A percentile compares a stretch with the other conserved stretches of the same genome.
These are phyloP conservation scores for Zaprionus gabonicus DNA, from an alignment of 1,140 invertebrate genomes.

Conservation along the genomic window DNA sequence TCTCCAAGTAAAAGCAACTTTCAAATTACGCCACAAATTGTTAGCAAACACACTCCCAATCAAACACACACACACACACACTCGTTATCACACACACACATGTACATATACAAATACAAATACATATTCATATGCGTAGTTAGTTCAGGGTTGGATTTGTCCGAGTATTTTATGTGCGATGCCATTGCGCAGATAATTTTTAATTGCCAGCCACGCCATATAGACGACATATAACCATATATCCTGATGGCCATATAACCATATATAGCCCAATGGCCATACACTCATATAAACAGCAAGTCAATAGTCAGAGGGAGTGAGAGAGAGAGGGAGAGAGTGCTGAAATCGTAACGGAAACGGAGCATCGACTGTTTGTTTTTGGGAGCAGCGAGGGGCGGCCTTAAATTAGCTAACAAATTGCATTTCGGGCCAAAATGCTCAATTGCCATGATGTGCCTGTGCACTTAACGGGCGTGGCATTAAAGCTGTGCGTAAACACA, in stretches of 20 bases:
- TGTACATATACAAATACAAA: not conserved
- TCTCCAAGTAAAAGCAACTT: not conserved
- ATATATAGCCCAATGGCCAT: conserved; percentile 14
- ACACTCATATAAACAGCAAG: conserved; percentile 25
- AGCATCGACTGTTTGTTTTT: conserved; percentile 20
- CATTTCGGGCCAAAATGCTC: conserved; percentile 54
- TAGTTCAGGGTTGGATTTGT: conserved; percentile 16
- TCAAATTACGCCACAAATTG: conserved; percentile 5
- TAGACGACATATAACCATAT: conserved; percentile 13
- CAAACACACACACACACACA: not conserved
- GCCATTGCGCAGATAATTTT: conserved; percentile 70
- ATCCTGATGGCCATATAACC: conserved; percentile 6
- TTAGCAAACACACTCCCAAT: not conserved
- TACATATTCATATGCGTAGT: conserved; percentile 1
- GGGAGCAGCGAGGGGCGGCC: conserved; percentile 30
- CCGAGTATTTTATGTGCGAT: conserved; percentile 72
- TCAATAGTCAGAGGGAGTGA: conserved; percentile 1
- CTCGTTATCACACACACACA: not conserved
- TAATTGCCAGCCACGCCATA: conserved; percentile 53
- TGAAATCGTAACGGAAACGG: not conserved
- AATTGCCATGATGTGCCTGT: conserved; percentile 47
- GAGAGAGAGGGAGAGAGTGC: not conserved
- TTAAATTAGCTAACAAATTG: conserved; percentile 80
- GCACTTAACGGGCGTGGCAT: conserved; percentile 73
- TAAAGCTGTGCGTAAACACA: conserved; percentile 58